A percentile compares a stretch with the other conserved stretches of the same genome.
phyloP scores from a whole-genome alignment of 2,113 vertebrate species.

The Progne subis region DNA sequence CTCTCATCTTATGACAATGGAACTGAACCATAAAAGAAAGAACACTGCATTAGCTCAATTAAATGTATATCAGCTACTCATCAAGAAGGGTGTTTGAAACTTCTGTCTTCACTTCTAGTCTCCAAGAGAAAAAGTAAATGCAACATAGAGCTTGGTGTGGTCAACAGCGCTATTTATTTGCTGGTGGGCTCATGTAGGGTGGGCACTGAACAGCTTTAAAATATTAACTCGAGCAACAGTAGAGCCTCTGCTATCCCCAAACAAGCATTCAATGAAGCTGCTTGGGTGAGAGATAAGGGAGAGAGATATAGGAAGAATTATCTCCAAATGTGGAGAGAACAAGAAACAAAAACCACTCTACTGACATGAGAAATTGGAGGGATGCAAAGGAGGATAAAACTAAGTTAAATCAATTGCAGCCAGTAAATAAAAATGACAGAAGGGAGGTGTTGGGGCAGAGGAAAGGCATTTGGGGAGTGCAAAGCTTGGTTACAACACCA shows the following conservation, averaged over 20 bases:
- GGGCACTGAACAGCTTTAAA: neutral
- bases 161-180: neutral
- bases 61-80: neutral
- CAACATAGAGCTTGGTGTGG: neutral
- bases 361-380: neutral
- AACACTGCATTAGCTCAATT: neutral
- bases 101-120: neutral
- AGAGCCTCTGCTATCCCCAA: neutral
- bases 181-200: neutral
- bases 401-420: neutral
- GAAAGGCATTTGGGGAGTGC: neutral
- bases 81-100: neutral
- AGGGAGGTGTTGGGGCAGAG: neutral
- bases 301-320: neutral
- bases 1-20: neutral
- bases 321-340: neutral
- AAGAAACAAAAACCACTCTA: neutral
- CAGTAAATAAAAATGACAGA: neutral
- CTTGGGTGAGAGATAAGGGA: neutral
- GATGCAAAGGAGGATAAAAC: neutral
- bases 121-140: neutral
- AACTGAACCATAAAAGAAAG: constrained; percentile 1
- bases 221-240: neutral
- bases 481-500: neutral
- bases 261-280: neutral